Conservation (phyloP, 2,888 invertebrate species). For the Bombylius major region DNA sequence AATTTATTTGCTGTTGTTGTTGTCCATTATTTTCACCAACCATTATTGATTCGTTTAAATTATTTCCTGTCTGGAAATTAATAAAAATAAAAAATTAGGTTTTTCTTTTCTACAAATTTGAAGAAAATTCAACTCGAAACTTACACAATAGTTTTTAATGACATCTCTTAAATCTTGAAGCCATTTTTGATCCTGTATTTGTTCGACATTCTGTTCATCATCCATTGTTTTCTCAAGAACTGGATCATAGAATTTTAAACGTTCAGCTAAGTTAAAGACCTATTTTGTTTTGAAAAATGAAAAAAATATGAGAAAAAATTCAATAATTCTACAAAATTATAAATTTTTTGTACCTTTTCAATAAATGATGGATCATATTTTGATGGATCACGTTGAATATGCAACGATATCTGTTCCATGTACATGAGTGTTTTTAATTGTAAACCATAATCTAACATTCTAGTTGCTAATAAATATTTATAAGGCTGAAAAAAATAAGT, state of each 20-base stretch:
- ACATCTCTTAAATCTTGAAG: slow-evolving; percentile 29
- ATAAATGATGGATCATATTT: slow-evolving; percentile 41
- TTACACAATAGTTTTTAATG: slow-evolving; percentile 20
- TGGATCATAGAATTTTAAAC: slow-evolving; percentile 60
- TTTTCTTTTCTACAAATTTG: neutral
- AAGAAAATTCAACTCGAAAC: neutral
- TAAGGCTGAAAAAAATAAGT: slow-evolving; percentile 47
- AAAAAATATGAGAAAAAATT: neutral
- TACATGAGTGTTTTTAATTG: slow-evolving; percentile 71
- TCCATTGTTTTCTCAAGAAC: slow-evolving; percentile 28
- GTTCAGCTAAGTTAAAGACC: slow-evolving; percentile 42
- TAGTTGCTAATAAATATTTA: slow-evolving; percentile 68
- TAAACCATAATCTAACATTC: slow-evolving; percentile 66
- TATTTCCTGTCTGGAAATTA: neutral
- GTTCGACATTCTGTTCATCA: slow-evolving; percentile 26
- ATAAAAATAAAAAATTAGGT: neutral
- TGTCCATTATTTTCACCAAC: slow-evolving; percentile 14
- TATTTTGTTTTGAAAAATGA: slow-evolving; percentile 12
- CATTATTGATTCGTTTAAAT: neutral
- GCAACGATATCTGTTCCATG: slow-evolving; percentile 63
- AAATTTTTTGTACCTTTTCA: slow-evolving; percentile 33
- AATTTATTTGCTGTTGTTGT: slow-evolving; percentile 16
- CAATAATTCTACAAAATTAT: neutral
- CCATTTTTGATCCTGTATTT: slow-evolving; percentile 32
- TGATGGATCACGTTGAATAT: slow-evolving; percentile 46